Conservation (phyloP, 2,113 vertebrate species). For the Thoracochromis brauschi region DNA sequence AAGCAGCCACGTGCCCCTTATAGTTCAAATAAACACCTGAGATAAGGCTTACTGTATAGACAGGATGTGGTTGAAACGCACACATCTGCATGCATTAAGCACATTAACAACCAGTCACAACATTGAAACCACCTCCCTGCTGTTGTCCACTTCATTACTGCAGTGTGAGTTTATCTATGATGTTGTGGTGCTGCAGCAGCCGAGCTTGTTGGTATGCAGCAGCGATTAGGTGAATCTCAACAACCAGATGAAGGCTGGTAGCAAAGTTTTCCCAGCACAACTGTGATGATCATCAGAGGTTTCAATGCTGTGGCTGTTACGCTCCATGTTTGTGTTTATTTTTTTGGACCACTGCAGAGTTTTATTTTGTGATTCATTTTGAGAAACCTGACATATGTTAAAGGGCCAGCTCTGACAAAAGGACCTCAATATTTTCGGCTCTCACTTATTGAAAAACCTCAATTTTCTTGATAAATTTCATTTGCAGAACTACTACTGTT, state of each 20-base stretch:
- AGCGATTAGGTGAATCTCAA: neutral
- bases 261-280: neutral
- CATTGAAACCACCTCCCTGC: neutral
- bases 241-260: neutral
- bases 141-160: neutral
- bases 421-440: neutral
- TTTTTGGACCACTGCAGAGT: neutral
- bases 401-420: neutral
- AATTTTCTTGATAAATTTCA: neutral
- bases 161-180: neutral
- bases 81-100: neutral
- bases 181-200: neutral
- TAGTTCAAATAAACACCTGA: neutral
- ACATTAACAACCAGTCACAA: neutral
- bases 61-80: neutral
- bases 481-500: constrained; percentile 12
- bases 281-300: neutral
- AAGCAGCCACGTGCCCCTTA: neutral
- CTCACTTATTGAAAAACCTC: neutral
- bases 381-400: neutral
- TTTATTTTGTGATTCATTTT: neutral
- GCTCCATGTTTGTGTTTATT: neutral
- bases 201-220: neutral
- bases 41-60: neutral
- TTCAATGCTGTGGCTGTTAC: neutral